Conservation (phyloP, 1,140 invertebrate species). For the Dolichoris vasculosae region DNA sequence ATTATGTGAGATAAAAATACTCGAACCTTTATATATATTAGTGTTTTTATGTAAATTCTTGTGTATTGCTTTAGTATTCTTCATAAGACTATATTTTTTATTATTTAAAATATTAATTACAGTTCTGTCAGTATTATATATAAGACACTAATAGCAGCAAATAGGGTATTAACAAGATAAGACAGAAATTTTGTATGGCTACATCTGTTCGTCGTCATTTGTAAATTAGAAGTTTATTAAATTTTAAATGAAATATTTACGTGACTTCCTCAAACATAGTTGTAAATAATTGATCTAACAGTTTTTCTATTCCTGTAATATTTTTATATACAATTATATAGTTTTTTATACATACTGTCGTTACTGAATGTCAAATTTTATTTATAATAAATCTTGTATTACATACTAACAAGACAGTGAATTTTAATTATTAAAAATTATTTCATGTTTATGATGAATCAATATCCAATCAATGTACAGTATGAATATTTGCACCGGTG, state of each 20-base stretch:
- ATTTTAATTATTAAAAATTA: not conserved
- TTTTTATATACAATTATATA: slow-evolving; percentile 38
- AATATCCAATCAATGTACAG: not conserved
- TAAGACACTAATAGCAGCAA: slow-evolving; percentile 43
- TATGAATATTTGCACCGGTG: not conserved
- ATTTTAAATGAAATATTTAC: slow-evolving; percentile 5
- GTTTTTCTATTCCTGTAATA: slow-evolving; percentile 22
- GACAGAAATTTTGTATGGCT: slow-evolving; percentile 8
- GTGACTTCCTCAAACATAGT: slow-evolving; percentile 5
- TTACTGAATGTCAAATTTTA: not conserved
- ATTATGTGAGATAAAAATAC: slow-evolving; percentile 38
- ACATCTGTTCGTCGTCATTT: slow-evolving; percentile 28
- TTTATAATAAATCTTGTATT: not conserved
- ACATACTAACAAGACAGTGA: not conserved
- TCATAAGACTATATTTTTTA: not conserved
- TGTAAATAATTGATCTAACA: slow-evolving; percentile 28
- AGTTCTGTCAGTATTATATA: slow-evolving; percentile 61
- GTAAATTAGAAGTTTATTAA: slow-evolving; percentile 14
- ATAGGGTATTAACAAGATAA: slow-evolving; percentile 12
- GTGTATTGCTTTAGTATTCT: slow-evolving; percentile 13
- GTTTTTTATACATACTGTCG: slow-evolving; percentile 26
- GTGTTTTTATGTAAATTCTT: slow-evolving; percentile 22
- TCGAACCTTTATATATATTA: slow-evolving; percentile 30
- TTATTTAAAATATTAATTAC: slow-evolving; percentile 24
- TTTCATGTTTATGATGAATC: slow-evolving; percentile 5